Base-by-base conservation (phyloP, 2,113 vertebrate species). In the Dromaius novaehollandiae region DNA sequence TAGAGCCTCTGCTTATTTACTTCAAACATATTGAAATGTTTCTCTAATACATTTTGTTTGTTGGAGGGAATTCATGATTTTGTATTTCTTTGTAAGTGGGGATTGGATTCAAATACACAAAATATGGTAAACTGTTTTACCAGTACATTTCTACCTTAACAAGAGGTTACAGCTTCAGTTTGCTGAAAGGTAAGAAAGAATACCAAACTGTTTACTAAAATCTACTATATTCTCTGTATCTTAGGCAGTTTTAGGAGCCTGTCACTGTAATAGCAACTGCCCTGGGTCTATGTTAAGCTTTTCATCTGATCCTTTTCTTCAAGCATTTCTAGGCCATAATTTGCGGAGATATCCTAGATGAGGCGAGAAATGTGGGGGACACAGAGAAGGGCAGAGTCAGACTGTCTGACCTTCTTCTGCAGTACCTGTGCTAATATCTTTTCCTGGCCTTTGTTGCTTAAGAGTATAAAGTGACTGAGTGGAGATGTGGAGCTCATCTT, bases 81-180 rank as follows among this genome's bases (percentile, higher is more conserved):
- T 7, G 9, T 86, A 6, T 78, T 93, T 77, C 42, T 88, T 75
- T 77, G 21, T 28, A 44, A 90, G 64, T 71, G n/a, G 32, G 3
- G 1, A 9, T 50, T 86, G 44, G 22, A 48, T 66, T 65, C 20
- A 70, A 81, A 46, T 66, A 32, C 28, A 42, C 4, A 75, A 60
- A 0, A 2, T 60, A 84, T 61, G 51, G 79, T 63, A 55, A 94
- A 66, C 21, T 50, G 7, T 16, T 90, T 75, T 79, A 20, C 56
- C 18, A 60, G 30, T 60, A 34, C 55, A 48, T 95, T 97, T 90
- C 42, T 98, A 84, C 98, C 97, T 99, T 99, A 98, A 99, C 98
- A 51, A 95, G 64, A 94, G 77, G 60, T 96, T 95, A 99, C 99
- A 99, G 98, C 98, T 99, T 93, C 98, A 98, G 16, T 98, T 98